Evolutionary conservation across 2,888 invertebrate genomes (phyloP), one percentile per base, ranked within the genome.

Genomic region (Drosophila algonquin): DNA sequence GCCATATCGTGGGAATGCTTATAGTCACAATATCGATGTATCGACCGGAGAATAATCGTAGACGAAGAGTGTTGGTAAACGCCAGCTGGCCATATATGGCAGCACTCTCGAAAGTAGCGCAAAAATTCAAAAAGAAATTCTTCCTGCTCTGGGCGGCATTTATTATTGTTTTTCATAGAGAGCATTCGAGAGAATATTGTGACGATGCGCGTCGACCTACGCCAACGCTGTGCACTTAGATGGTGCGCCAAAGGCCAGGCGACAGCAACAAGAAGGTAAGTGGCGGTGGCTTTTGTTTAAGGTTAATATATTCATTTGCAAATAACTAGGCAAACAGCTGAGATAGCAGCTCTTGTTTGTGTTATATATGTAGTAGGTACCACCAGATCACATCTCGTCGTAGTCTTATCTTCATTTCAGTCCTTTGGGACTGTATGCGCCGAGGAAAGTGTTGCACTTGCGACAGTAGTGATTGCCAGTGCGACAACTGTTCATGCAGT

Each of bases 401-500:
- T 51, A 72, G 59, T 70, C 62, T 67, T 68, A 46, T 56, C 51
- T 35, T 62, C 51, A 80, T 14, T 72, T 75, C 21, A 59, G 55
- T 16, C 79, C 73, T 14, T 76, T 75, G 9, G 91, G 86, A 80
- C 82, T 79, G 74, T 89, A 91, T 62, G 89, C 80, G 21, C 91
- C 91, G 24, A 91, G 72, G 57, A 92, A 91, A 21, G 90, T 88
- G 81, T 91, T 92, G 75, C 91, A 91, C 63, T 90, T 90, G 59
- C 89, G 77, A 70, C 91, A 91, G 54, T 91, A 91, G 65, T 91
- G 91, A 59, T 91, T 92, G 12, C 92, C 91, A 14, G 92, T 91
- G 74, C 91, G 91, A 65, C 91, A 91, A 73, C 92, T 92, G 47
- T 89, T 90, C 91, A 92, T 92, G 77, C 91, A 92, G 55, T 91